Evolutionary conservation across 2,888 invertebrate genomes (phyloP), one percentile per base, ranked within the genome.

Genomic region (Melikaiella ostensackeni): DNA sequence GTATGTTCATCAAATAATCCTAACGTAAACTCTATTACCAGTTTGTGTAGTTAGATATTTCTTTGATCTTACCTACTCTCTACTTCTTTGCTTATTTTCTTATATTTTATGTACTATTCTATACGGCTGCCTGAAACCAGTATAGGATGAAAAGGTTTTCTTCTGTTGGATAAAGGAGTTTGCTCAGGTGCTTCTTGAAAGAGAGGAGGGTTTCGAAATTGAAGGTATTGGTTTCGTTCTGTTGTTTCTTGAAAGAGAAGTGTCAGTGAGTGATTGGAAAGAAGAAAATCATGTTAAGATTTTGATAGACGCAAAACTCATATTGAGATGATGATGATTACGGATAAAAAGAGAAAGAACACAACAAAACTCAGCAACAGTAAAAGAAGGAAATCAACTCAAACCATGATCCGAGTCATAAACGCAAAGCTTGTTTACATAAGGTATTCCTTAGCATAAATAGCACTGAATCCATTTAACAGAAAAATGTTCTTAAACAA

Each of bases 131-230:
- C 5, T 16, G 42, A 16, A 42, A 42, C 5, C 16, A 16, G 16
- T 16, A 42, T 42, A 42, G 42, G 42, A 30, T 61, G 11, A 63
- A 35, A 19, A 63, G 19, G 16, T 21, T 19, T 19, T 33, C 8
- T n/a, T 38, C 21, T 35, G n/a, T n/a, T 63, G 33, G 21, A 63
- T 63, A 19, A 63, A 63, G 33, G 19, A 35, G 63, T 35, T 63
- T 63, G 35, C 11, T 11, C 35, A 63, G 63, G 63, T 63, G 63
- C n/a, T 35, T 35, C n/a, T 63, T 21, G 5, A 19, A 35, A 35
- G 5, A 6, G 3, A 21, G 63, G 11, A 11, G 27, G 59, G 16
- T 16, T 16, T 27, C 27, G 13, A 59, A 27, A 59, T 59, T 59
- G 24, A 27, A 27, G 27, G 59, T 59, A 16, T 59, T 59, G 13